phyloP scores from a whole-genome alignment of 2,113 vertebrate species.

The Heterotilapia buettikoferi region DNA sequence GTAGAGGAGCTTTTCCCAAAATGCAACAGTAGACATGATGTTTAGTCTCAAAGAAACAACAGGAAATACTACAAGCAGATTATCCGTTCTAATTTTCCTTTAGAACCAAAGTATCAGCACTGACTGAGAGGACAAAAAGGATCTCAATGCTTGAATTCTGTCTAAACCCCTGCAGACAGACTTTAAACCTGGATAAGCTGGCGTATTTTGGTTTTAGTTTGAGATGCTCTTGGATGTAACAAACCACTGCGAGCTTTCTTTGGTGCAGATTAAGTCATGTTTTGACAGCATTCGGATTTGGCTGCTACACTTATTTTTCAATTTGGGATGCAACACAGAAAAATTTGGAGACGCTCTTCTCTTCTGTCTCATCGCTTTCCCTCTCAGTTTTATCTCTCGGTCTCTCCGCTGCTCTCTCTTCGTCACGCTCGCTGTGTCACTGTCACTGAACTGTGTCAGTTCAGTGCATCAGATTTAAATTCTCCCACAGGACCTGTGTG shows the following conservation, averaged over 20 bases:
- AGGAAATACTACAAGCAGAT: background rate
- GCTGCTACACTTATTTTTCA: background rate
- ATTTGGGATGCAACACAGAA: background rate
- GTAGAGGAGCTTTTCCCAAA: background rate
- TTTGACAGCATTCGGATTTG: background rate
- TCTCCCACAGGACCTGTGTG: background rate
- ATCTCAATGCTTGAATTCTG: background rate
- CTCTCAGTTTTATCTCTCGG: background rate
- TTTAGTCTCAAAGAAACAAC: background rate
- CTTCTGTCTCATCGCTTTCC: background rate
- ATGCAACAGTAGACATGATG: background rate
- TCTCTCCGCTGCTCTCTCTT: background rate
- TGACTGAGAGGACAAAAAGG: background rate
- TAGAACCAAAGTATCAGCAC: accelerated
- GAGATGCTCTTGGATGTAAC: background rate
- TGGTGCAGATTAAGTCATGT: background rate
- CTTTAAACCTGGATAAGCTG: background rate
- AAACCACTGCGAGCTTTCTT: background rate
- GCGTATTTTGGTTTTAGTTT: background rate
- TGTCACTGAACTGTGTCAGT: background rate
- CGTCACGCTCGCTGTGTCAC: background rate
- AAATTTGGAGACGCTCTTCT: background rate
- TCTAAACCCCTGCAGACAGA: background rate
- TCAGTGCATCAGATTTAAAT: background rate
- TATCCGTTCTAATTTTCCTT: background rate